Conservation (phyloP, 2,888 invertebrate species). For the Polydrusus tereticollis region DNA sequence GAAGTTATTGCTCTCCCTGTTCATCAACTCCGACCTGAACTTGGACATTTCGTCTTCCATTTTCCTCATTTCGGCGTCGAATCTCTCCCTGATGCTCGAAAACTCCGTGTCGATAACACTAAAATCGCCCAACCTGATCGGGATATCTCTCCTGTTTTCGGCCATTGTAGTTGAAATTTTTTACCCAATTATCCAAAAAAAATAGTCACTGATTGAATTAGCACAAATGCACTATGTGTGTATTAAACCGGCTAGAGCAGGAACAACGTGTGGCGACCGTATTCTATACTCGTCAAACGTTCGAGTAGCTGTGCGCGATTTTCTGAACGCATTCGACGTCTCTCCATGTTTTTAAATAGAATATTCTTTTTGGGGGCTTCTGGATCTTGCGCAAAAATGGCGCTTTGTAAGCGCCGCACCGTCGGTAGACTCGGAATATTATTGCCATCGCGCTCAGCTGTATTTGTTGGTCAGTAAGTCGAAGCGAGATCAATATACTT, state of each 20-base stretch:
- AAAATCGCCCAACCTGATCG: conserved; percentile 93
- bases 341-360: conserved; percentile 61
- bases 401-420: background rate
- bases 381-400: conserved; percentile 58
- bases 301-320: conserved; percentile 30
- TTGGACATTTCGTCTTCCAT: conserved; percentile 99
- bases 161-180: conserved; percentile 72
- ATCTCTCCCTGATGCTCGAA: conserved; percentile 94
- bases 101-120: conserved; percentile 97
- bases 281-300: conserved; percentile 13
- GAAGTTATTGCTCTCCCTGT: conserved; percentile 91
- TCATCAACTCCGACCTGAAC: conserved; percentile 93
- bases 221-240: conserved; percentile 23
- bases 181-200: conserved; percentile 5
- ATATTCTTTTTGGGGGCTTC: conserved; percentile 55
- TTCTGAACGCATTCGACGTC: conserved; percentile 36
- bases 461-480: background rate
- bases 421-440: background rate
- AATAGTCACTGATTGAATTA: conserved; percentile 16
- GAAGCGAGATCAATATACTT: background rate
- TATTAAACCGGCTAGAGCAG: conserved; percentile 36
- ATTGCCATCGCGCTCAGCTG: background rate
- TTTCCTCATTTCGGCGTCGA: conserved; percentile 97
- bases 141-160: conserved; percentile 87
- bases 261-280: conserved; percentile 4